Percentiles rank a stretch among this genome's conserved stretches.
Evolutionary conservation across 2,888 invertebrate species (phyloP).

Genomic region (Lasioglossum oenotherae): DNA sequence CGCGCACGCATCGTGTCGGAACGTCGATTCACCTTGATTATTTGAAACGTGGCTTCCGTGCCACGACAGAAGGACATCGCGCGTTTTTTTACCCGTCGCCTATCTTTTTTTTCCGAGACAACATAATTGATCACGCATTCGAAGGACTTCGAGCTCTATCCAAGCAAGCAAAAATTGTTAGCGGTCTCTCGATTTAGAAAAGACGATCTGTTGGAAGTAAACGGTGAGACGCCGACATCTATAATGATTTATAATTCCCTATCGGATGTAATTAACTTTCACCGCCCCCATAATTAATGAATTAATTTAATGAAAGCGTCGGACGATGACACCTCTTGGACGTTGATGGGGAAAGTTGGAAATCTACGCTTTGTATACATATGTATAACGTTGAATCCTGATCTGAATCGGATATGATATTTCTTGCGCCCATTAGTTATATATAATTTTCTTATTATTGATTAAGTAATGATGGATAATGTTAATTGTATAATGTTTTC

Average conservation of each 20-base stretch:
- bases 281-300: background rate
- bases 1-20: slow-evolving; percentile 46
- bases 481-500: background rate
- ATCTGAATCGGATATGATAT: background rate
- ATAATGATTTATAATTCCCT: background rate
- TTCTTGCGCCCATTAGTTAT: background rate
- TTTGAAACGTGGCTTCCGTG: slow-evolving; percentile 47
- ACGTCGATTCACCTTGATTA: slow-evolving; percentile 51
- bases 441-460: background rate
- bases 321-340: background rate
- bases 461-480: background rate
- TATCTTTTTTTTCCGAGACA: background rate
- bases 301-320: background rate
- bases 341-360: background rate
- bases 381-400: background rate
- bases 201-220: background rate
- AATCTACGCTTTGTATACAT: background rate
- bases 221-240: background rate
- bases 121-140: slow-evolving; percentile 30
- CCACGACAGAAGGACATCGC: slow-evolving; percentile 31
- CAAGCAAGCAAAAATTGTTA: background rate
- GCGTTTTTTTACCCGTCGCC: slow-evolving; percentile 21
- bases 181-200: background rate
- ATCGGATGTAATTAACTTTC: background rate
- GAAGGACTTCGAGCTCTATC: slow-evolving; percentile 13